These are phyloP conservation scores for Chelonus insularis DNA, from an alignment of 1,140 invertebrate genomes.

Conservation along the genomic window DNA sequence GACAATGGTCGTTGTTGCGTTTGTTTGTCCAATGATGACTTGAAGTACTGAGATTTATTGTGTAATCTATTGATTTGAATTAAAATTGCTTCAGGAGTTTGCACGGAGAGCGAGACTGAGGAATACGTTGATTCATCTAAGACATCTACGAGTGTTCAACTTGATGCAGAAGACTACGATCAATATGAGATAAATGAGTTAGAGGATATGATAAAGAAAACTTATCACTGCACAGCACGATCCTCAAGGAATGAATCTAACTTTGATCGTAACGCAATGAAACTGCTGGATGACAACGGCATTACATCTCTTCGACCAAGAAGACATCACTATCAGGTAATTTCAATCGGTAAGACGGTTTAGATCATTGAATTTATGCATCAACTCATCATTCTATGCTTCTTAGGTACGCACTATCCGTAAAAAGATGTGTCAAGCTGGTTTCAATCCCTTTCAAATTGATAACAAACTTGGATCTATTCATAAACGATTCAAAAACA, in stretches of 20 bases:
- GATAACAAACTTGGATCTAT: conserved; percentile 30
- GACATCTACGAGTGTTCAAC: conserved; percentile 20
- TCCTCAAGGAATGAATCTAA: conserved; percentile 26
- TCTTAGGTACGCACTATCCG: conserved; percentile 29
- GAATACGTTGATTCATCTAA: conserved; percentile 30
- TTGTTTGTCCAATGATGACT: conserved; percentile 18
- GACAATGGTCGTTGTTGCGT: conserved; percentile 17
- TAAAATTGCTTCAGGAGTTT: conserved; percentile 25
- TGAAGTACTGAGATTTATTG: background rate
- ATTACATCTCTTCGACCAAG: conserved; percentile 23
- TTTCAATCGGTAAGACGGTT: background rate
- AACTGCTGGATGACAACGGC: conserved; percentile 33
- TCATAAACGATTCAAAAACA: conserved; percentile 36
- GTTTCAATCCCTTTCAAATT: conserved; percentile 33
- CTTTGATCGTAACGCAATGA: conserved; percentile 29
- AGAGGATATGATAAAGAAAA: conserved; percentile 34
- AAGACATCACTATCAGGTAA: conserved; percentile 35
- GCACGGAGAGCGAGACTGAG: conserved; percentile 26
- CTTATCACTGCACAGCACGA: conserved; percentile 34
- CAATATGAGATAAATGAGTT: conserved; percentile 31
- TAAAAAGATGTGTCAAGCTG: conserved; percentile 36
- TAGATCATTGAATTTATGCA: too few relatives aligned
- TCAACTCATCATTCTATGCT: conserved; percentile 1
- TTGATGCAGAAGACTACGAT: conserved; percentile 35
- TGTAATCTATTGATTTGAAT: conserved; percentile 20